Evolutionary conservation across 2,888 invertebrate genomes (phyloP).

Genomic region (Polyploca ridens): DNA sequence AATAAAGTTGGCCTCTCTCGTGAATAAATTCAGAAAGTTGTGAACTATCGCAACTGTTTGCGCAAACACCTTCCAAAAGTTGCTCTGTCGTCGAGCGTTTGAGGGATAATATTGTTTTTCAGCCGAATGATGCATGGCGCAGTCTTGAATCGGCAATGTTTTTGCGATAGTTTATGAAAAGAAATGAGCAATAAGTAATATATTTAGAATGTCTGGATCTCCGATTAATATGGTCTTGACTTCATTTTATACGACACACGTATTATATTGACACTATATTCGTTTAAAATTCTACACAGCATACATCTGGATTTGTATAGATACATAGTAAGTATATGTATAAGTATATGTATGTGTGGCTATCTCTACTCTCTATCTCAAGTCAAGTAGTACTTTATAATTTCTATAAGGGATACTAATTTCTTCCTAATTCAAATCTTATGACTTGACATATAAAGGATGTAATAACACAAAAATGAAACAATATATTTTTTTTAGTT

Average conservation of each 20-base stretch:
- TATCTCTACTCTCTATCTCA: no score
- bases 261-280: no score
- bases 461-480: constrained; percentile 56
- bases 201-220: no score
- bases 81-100: constrained; percentile 22
- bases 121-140: neutral
- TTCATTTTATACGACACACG: no score
- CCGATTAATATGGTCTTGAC: no score
- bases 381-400: no score
- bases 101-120: constrained; percentile 12
- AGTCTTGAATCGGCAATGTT: neutral
- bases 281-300: no score
- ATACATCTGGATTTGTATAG: no score
- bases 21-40: constrained; percentile 37
- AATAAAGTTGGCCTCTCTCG: constrained; percentile 15
- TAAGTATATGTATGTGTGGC: no score
- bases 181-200: no score
- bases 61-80: constrained; percentile 32
- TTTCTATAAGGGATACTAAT: no score
- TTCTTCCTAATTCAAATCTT: neutral
- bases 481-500: constrained; percentile 78
- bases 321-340: no score
- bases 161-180: neutral
- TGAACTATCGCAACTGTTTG: constrained; percentile 28
- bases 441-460: neutral